These are phyloP conservation scores for Tenebrio molitor DNA, from an alignment of 1,140 invertebrate genomes.

Conservation along the genomic window DNA sequence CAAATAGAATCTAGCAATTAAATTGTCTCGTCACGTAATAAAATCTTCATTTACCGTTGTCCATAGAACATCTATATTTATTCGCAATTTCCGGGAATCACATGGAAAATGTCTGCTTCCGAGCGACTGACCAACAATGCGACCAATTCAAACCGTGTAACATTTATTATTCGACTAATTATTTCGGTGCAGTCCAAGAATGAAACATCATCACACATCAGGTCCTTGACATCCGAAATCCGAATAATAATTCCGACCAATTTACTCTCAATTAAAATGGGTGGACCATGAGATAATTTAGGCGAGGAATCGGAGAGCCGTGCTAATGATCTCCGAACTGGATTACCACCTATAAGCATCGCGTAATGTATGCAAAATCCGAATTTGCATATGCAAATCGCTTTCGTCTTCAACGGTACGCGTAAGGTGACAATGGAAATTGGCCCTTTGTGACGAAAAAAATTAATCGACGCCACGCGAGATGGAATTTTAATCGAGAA, in stretches of 20 bases:
- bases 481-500: constrained; percentile 22
- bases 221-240: background rate
- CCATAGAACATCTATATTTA: constrained; percentile 28
- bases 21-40: constrained; percentile 39
- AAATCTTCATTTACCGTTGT: constrained; percentile 31
- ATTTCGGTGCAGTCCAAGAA: background rate
- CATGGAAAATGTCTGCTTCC: constrained; percentile 30
- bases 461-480: background rate
- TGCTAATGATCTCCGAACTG: constrained; percentile 20
- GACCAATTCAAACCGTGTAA: constrained; percentile 15
- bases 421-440: background rate
- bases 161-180: constrained; percentile 36
- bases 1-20: constrained; percentile 29
- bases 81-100: constrained; percentile 25
- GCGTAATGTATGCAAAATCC: constrained; percentile 6
- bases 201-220: constrained; percentile 9
- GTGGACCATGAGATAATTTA: constrained; percentile 4
- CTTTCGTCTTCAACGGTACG: background rate
- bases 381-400: constrained; percentile 22
- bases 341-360: constrained; percentile 18
- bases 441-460: background rate
- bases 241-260: background rate
- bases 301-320: background rate
- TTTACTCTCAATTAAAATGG: constrained; percentile 21
- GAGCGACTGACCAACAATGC: constrained; percentile 24